Base-by-base conservation (phyloP, 2,113 vertebrate species). In the Macrotus californicus region DNA sequence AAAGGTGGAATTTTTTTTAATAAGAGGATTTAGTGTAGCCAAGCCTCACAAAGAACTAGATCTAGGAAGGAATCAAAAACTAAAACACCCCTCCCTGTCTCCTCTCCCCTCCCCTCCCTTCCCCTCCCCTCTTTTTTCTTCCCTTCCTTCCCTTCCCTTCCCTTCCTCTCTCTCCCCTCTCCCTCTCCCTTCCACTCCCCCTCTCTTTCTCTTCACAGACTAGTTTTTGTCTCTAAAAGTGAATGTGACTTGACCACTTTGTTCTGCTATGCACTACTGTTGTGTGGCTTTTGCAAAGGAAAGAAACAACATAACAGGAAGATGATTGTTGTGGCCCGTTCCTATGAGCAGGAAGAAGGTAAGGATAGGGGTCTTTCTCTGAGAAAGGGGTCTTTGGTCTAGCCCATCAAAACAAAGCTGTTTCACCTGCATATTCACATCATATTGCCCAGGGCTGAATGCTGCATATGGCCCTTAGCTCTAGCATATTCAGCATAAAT, bases 141-240 rank as follows among this genome's bases (percentile, higher is more conserved):
- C 12, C 59, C 26, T 18, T 11, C 11, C 26, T 29, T 18, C 34
- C 6, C 8, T 21, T 22, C 18, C 1, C 19, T 10, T 70, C 31
- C 19, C 7, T 7, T n/a, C 31, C 14, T 12, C 29, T 16, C 29
- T 64, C 22, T 0, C 34, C 8, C 9, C 61, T 6, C 15, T 5
- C 13, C 61, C 5, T 31, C 29, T 67, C 34, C 1, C 6, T 5
- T 29, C 22, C 4, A 6, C 10, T 50, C 34, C 21, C 34, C 2
- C 16, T 86, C 31, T 46, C 34, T 52, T 1, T 41, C 87, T 70
- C 54, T 3, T 36, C 41, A 31, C 12, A 22, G 6, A 36, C 15
- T 66, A 52, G 29, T 72, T 76, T 61, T 96, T 77, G 21, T 72
- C 22, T 94, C 72, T 79, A 61, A 54, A 16, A 93, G 41, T 83